A percentile compares a stretch with the other conserved stretches of the same genome.
Conservation (phyloP, 2,113 vertebrate species). For the Calonectris borealis region DNA sequence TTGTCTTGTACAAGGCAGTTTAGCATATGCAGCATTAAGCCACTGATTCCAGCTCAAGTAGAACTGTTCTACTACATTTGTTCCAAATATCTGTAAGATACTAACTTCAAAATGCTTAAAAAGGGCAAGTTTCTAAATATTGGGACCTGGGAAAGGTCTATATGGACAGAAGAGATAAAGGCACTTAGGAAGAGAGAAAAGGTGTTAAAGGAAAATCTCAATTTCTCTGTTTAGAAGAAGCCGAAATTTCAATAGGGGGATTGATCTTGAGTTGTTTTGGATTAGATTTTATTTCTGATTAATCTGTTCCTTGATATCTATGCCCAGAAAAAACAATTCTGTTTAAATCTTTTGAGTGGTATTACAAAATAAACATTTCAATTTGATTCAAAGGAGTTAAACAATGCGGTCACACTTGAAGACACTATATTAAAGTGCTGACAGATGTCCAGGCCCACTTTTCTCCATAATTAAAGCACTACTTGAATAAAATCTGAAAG, state of each 20-base stretch:
- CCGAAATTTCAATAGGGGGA: neutral
- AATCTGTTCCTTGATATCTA: neutral
- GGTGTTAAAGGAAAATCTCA: neutral
- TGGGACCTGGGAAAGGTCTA: neutral
- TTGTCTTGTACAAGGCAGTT: neutral
- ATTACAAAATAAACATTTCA: constrained; percentile 4
- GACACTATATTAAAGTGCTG: constrained; percentile 76
- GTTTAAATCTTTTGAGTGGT: neutral
- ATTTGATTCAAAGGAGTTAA: constrained; percentile 44
- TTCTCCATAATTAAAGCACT: constrained; percentile 60
- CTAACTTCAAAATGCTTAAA: neutral
- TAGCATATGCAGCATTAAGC: neutral
- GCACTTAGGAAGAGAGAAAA: neutral
- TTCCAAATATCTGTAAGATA: neutral
- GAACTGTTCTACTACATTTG: neutral
- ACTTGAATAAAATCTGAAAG: constrained; percentile 67
- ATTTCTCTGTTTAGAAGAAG: neutral
- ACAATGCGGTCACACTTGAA: constrained; percentile 15
- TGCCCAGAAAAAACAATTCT: neutral
- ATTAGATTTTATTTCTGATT: neutral
- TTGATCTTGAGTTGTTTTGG: neutral
- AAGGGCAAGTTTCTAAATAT: neutral
- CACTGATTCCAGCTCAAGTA: neutral
- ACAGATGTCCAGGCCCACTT: constrained; percentile 71
- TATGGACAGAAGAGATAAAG: neutral